phyloP scores from a whole-genome alignment of 2,113 vertebrate genomes.

The Prionailurus bengalensis region DNA sequence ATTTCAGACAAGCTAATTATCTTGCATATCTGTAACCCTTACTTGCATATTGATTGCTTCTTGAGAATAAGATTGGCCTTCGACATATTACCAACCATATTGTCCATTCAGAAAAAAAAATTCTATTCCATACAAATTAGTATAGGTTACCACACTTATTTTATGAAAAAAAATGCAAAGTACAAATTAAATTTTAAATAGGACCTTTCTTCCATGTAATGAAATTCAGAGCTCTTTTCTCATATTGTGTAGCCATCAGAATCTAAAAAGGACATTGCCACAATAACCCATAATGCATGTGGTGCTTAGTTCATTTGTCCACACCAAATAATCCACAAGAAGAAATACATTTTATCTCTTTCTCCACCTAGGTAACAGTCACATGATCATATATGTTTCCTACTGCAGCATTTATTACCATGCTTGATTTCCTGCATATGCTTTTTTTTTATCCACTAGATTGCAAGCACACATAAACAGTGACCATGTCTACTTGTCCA shows the following conservation, averaged over 20 bases:
- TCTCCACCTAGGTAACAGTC: not conserved
- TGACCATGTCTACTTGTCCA: not conserved
- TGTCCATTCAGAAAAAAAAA: not conserved
- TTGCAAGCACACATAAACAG: not conserved
- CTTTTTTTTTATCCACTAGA: not conserved
- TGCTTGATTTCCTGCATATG: not conserved
- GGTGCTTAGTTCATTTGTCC: not conserved
- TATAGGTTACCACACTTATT: not conserved
- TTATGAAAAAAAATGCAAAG: not conserved
- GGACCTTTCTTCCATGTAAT: not conserved
- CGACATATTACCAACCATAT: not conserved
- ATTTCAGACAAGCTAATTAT: not conserved
- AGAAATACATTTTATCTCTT: not conserved
- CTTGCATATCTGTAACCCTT: not conserved
- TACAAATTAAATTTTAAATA: not conserved
- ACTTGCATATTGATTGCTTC: not conserved
- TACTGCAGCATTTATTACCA: not conserved
- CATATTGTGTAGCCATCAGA: not conserved
- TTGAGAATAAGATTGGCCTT: not conserved
- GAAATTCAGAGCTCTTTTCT: conserved; percentile 1
- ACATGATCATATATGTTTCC: not conserved
- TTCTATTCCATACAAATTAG: not conserved
- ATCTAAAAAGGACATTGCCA: not conserved
- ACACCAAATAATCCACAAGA: not conserved
- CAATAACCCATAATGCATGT: not conserved